Evolutionary conservation across 2,888 invertebrate species (phyloP).

Genomic region (Sepioteuthis lessoniana): DNA sequence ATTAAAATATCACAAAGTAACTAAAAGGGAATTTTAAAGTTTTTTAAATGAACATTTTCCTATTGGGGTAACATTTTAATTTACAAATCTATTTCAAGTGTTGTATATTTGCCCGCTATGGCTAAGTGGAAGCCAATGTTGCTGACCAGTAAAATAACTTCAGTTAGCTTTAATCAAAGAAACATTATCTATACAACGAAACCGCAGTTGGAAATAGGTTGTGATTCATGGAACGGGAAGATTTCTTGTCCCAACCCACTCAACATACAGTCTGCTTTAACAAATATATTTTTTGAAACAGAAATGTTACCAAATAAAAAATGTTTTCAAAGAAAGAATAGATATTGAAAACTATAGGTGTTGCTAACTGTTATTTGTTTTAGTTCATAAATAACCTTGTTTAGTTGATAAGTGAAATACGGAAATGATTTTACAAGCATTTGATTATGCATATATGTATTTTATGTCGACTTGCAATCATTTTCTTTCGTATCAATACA

Average conservation of each 20-base stretch:
- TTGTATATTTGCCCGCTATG: background rate
- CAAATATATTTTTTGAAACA: background rate
- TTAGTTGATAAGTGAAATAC: too few species aligned
- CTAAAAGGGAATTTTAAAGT: background rate
- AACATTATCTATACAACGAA: background rate
- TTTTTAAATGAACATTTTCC: background rate
- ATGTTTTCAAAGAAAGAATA: background rate
- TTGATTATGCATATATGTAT: too few species aligned
- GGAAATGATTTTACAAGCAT: too few species aligned
- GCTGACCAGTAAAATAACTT: background rate
- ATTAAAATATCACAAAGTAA: background rate
- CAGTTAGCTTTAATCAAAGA: background rate
- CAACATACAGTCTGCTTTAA: background rate
- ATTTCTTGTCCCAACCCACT: background rate
- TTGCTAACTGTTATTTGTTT: too few species aligned
- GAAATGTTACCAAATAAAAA: background rate
- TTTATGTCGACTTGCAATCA: too few species aligned
- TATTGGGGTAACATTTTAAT: background rate
- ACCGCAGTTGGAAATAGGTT: background rate
- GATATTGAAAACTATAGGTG: too few species aligned
- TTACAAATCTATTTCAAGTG: background rate
- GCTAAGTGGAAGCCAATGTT: background rate
- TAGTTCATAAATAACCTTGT: too few species aligned
- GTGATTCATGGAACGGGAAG: background rate
- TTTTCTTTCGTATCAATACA: too few species aligned